Evolutionary conservation across 2,113 vertebrate species (phyloP).

Genomic region (Epinephelus lanceolatus): DNA sequence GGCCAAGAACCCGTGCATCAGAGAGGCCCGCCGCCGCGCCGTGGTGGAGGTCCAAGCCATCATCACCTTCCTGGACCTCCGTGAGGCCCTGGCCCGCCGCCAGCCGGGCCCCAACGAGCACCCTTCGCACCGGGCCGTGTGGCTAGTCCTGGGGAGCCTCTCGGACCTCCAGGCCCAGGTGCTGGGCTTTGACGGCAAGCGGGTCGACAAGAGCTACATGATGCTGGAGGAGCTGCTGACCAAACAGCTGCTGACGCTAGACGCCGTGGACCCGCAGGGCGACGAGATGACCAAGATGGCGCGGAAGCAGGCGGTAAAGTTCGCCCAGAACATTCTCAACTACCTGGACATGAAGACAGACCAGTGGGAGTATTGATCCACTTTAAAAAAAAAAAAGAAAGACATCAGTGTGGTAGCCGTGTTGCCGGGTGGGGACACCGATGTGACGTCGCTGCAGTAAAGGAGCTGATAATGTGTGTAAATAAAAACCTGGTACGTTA

Average conservation of each 20-base stretch:
- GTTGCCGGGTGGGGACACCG: background rate
- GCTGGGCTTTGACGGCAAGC: conserved; percentile 92
- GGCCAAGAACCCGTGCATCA: conserved; percentile 95
- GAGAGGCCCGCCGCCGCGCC: conserved; percentile 93
- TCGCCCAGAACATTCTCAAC: conserved; percentile 96
- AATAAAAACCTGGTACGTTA: conserved; percentile 44
- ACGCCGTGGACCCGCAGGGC: conserved; percentile 95
- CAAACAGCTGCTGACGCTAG: conserved; percentile 94
- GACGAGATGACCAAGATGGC: conserved; percentile 91
- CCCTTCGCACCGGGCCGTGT: conserved; percentile 88
- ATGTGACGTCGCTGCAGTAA: conserved; percentile 24
- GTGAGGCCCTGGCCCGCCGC: conserved; percentile 89
- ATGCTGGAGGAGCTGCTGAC: conserved; percentile 96
- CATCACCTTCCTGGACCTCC: conserved; percentile 93
- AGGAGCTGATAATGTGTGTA: conserved; percentile 57
- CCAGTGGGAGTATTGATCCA: conserved; percentile 92
- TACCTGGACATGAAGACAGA: conserved; percentile 98
- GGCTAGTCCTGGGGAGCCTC: conserved; percentile 90
- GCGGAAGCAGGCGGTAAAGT: conserved; percentile 95
- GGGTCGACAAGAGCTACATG: conserved; percentile 95
- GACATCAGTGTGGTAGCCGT: background rate
- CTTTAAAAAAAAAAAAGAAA: no score
- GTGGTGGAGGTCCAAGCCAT: conserved; percentile 95
- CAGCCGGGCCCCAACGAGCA: conserved; percentile 84
- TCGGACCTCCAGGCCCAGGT: conserved; percentile 94